These are phyloP conservation scores for Dolichoris vasculosae DNA, from an alignment of 1,140 invertebrate genomes.

Conservation along the genomic window DNA sequence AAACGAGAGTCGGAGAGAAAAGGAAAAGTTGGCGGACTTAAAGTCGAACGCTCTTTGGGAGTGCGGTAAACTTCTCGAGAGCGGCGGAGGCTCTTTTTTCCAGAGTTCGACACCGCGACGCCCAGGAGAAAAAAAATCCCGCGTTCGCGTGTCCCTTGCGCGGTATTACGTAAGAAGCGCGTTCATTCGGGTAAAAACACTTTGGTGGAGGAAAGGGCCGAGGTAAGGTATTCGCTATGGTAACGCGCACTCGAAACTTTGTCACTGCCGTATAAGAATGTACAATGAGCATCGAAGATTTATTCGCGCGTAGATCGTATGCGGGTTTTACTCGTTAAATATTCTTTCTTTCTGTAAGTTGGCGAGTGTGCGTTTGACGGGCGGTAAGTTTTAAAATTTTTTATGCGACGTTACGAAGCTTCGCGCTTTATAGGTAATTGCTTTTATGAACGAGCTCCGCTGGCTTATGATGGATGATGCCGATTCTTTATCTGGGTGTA, in stretches of 20 bases:
- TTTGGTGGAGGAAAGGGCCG: not conserved
- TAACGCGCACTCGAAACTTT: not conserved
- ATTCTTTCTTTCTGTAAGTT: not conserved
- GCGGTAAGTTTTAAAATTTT: not conserved
- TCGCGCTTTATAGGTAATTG: not conserved
- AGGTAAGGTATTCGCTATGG: not conserved
- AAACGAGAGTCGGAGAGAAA: not conserved
- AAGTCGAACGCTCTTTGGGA: not conserved
- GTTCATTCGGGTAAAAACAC: not conserved
- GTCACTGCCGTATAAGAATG: constrained; percentile 2
- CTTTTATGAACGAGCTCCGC: not conserved
- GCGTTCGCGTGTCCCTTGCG: too few species aligned
- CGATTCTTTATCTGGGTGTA: not conserved
- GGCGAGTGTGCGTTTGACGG: not conserved
- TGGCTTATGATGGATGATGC: not conserved
- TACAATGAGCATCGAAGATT: constrained; percentile 3
- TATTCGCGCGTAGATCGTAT: not conserved
- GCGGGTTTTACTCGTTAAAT: not conserved
- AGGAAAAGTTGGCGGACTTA: constrained; percentile 12
- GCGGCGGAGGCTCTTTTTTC: too few species aligned
- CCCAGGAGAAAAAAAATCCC: too few species aligned
- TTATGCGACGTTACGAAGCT: not conserved
- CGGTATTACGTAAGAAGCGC: not conserved
- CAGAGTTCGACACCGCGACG: too few species aligned
- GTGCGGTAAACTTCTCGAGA: not conserved